Evolutionary conservation across 2,797 vertebrate genomes (phyloP).

Genomic region (Bradypodion pumilum): DNA sequence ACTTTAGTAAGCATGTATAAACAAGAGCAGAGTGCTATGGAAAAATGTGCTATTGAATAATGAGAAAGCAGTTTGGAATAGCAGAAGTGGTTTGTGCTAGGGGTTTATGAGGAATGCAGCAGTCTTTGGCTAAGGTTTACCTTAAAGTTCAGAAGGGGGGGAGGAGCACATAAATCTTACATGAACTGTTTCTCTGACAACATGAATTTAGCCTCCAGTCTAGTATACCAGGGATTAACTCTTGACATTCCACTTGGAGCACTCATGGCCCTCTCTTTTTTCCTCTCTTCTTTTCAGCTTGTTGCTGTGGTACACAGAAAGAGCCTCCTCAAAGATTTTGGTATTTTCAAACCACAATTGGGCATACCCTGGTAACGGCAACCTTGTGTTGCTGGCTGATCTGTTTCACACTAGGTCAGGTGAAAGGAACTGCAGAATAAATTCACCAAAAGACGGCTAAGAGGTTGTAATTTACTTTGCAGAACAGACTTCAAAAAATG

Average conservation of each 20-base stretch:
- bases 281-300: background rate
- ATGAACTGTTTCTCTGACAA: conserved; percentile 28
- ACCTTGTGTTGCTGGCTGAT: too few relatives aligned
- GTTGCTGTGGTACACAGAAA: too few relatives aligned
- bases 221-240: conserved; percentile 46
- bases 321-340: too few relatives aligned
- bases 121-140: conserved; percentile 55
- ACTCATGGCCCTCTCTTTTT: background rate
- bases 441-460: too few relatives aligned
- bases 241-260: conserved; percentile 36
- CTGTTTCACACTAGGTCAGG: too few relatives aligned
- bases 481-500: too few relatives aligned
- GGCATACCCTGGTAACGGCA: too few relatives aligned
- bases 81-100: conserved; percentile 44
- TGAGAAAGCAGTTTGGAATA: conserved; percentile 69
- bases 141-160: conserved; percentile 38
- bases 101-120: conserved; percentile 55
- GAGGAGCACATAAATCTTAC: conserved; percentile 36
- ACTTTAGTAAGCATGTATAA: conserved; percentile 58
- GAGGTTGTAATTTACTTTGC: too few relatives aligned
- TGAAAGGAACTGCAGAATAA: too few relatives aligned
- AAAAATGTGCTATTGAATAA: conserved; percentile 58
- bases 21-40: conserved; percentile 41
- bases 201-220: conserved; percentile 34
- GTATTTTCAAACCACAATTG: too few relatives aligned